Evolutionary conservation across 2,797 vertebrate genomes (phyloP).

Genomic region (Botia kubotai): DNA sequence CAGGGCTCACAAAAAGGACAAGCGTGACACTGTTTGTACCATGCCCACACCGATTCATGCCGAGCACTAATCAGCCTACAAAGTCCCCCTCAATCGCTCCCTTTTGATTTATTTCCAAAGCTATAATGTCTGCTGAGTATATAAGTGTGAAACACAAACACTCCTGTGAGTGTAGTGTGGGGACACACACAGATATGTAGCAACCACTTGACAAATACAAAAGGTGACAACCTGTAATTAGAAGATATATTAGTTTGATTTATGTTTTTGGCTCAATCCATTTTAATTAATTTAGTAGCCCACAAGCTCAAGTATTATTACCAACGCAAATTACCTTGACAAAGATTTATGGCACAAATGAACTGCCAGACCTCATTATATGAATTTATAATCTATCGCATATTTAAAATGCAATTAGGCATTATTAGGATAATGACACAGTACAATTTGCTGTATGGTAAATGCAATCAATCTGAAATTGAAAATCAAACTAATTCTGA

Average conservation of each 20-base stretch:
- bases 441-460: slow-evolving; percentile 68
- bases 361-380: slow-evolving; percentile 75
- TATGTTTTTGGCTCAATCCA: slow-evolving; percentile 75
- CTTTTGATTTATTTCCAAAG: slow-evolving; percentile 36
- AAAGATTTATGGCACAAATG: slow-evolving; percentile 76
- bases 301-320: slow-evolving; percentile 76
- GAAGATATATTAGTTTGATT: slow-evolving; percentile 75
- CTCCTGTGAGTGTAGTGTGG: neutral
- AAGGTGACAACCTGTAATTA: slow-evolving; percentile 68
- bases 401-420: slow-evolving; percentile 83
- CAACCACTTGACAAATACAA: slow-evolving; percentile 66
- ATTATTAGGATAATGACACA: slow-evolving; percentile 77
- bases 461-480: slow-evolving; percentile 65
- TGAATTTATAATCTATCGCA: slow-evolving; percentile 77
- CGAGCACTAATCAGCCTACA: slow-evolving; percentile 16
- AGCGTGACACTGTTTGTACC: slow-evolving; percentile 16
- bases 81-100: neutral
- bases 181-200: slow-evolving; percentile 1
- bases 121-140: neutral
- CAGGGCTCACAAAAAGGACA: slow-evolving; percentile 18
- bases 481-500: slow-evolving; percentile 67
- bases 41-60: neutral
- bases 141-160: neutral
- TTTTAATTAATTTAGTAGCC: slow-evolving; percentile 76
- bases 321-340: slow-evolving; percentile 74